phyloP scores from a whole-genome alignment of 2,888 invertebrate genomes.

The Xestia c-nigrum region DNA sequence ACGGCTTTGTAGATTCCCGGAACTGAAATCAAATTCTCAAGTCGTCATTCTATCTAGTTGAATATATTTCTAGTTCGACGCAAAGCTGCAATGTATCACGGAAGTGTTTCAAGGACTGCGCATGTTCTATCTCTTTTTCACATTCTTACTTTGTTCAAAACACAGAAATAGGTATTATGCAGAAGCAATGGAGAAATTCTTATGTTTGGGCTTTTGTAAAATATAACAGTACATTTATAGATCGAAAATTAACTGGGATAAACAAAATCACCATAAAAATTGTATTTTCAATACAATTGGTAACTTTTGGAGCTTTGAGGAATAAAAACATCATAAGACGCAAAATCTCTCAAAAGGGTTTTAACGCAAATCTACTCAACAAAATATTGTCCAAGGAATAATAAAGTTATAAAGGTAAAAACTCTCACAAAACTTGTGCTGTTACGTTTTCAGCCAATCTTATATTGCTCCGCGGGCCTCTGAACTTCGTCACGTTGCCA shows the following conservation, averaged over 20 bases:
- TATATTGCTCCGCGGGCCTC: slow-evolving; percentile 27
- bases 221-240: neutral
- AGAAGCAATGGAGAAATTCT: neutral
- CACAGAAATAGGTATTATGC: neutral
- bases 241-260: too few species aligned
- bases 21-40: slow-evolving; percentile 24
- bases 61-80: slow-evolving; percentile 21
- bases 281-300: neutral
- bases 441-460: slow-evolving; percentile 46
- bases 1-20: neutral
- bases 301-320: neutral
- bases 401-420: slow-evolving; percentile 49
- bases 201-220: neutral
- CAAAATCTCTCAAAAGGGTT: neutral
- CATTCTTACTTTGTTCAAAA: neutral
- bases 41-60: slow-evolving; percentile 17
- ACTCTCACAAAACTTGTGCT: slow-evolving; percentile 36
- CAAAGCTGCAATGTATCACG: slow-evolving; percentile 31
- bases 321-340: neutral
- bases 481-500: slow-evolving; percentile 37
- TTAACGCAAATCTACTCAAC: neutral
- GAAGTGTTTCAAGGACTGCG: neutral
- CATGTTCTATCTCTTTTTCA: slow-evolving; percentile 3
- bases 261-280: too few species aligned
- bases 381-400: slow-evolving; percentile 44